These are phyloP conservation scores for Ellobius talpinus DNA, from an alignment of 2,113 vertebrate species.

Conservation along the genomic window DNA sequence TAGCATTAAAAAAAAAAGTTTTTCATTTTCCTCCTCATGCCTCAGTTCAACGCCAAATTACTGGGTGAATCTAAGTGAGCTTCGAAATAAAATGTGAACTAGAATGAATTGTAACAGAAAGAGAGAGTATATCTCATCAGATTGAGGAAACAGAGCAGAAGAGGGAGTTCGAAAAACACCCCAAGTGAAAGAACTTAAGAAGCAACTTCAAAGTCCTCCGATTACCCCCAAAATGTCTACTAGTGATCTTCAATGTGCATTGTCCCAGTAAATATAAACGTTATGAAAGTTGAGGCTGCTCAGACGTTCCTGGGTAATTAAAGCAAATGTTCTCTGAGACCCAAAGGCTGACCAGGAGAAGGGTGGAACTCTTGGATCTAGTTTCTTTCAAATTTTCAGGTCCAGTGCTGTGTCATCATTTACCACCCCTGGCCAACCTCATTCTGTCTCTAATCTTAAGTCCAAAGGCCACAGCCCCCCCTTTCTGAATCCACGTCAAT, in stretches of 20 bases:
- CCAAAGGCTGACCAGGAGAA: constrained; percentile 26
- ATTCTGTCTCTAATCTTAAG: constrained; percentile 71
- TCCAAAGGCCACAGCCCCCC: constrained; percentile 72
- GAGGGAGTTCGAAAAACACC: constrained; percentile 13
- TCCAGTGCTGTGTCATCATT: constrained; percentile 50
- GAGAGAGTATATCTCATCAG: not conserved
- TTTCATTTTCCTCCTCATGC: constrained; percentile 55
- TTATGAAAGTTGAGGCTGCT: constrained; percentile 9
- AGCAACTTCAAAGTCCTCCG: constrained; percentile 8
- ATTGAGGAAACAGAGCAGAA: not conserved
- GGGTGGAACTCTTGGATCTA: not conserved
- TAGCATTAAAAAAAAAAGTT: no score
- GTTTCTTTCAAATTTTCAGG: constrained; percentile 68
- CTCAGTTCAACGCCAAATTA: constrained; percentile 26
- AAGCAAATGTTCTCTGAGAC: not conserved
- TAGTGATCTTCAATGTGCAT: not conserved
- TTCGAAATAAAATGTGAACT: constrained; percentile 33
- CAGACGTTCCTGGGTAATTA: not conserved
- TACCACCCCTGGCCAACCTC: constrained; percentile 64
- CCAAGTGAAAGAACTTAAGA: constrained; percentile 17
- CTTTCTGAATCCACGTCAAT: constrained; percentile 70
- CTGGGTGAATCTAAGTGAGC: not conserved
- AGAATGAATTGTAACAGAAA: not conserved
- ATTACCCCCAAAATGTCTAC: not conserved
- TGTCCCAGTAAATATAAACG: not conserved